Conservation (phyloP, 2,888 invertebrate species). For the Lochmaea capreae region DNA sequence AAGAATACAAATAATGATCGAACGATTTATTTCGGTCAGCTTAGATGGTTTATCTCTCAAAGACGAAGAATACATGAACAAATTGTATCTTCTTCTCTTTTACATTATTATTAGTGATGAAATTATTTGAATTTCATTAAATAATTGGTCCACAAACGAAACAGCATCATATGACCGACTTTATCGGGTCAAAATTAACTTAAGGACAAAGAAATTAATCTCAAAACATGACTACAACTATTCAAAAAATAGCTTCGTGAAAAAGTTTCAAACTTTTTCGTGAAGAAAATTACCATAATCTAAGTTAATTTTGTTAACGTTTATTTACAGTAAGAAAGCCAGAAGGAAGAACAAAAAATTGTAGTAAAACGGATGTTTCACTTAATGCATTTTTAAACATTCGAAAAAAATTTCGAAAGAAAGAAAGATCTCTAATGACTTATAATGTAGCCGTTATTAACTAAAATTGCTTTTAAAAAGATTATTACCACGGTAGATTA, state of each 20-base stretch:
- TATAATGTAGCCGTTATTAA: constrained; percentile 42
- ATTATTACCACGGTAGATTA: constrained; percentile 31
- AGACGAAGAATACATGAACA: not conserved
- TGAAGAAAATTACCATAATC: constrained; percentile 33
- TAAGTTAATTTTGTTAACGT: constrained; percentile 23
- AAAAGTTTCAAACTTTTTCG: constrained; percentile 24
- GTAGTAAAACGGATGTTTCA: constrained; percentile 39
- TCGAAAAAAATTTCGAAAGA: constrained; percentile 22
- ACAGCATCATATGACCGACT: too few relatives aligned
- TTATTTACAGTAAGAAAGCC: constrained; percentile 24
- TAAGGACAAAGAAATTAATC: not conserved
- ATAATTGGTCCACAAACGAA: too few relatives aligned
- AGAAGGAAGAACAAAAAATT: constrained; percentile 11
- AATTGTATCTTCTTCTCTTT: too few relatives aligned
- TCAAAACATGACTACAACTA: not conserved
- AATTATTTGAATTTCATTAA: too few relatives aligned
- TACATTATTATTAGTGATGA: too few relatives aligned
- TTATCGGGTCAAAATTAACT: too few relatives aligned
- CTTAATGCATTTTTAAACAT: constrained; percentile 45
- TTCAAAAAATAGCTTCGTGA: not conserved
- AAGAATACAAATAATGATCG: not conserved
- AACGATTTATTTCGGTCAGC: not conserved
- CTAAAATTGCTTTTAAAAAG: constrained; percentile 40
- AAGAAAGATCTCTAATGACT: constrained; percentile 36
- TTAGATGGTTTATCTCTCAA: not conserved